Evolutionary conservation across 2,797 vertebrate species (phyloP).

Genomic region (Buphagus erythrorhynchus): DNA sequence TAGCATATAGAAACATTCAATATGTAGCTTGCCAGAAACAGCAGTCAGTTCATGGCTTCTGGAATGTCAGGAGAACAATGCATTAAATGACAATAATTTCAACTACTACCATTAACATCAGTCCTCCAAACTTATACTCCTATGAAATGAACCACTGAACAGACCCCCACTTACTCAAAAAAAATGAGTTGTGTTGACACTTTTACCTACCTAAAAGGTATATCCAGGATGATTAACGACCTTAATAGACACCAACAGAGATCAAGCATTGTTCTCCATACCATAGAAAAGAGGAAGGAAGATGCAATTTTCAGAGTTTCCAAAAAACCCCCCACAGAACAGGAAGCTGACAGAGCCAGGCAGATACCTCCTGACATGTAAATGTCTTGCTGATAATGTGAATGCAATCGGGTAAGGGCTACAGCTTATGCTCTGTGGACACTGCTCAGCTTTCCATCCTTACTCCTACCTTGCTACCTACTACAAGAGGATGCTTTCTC

Average conservation of each 20-base stretch:
- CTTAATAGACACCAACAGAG: background rate
- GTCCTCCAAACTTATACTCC: background rate
- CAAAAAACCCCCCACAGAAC: background rate
- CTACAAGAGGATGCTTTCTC: background rate
- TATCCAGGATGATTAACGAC: background rate
- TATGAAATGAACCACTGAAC: background rate
- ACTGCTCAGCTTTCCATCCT: background rate
- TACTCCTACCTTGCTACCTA: background rate
- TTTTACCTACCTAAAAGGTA: background rate
- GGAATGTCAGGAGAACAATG: background rate
- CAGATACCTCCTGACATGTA: background rate
- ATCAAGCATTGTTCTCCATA: background rate
- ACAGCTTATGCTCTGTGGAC: background rate
- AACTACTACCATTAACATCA: background rate
- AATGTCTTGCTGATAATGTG: background rate
- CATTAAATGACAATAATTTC: background rate
- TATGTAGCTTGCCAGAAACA: background rate
- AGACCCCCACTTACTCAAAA: background rate
- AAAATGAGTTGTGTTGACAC: fast-evolving
- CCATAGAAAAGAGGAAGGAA: background rate
- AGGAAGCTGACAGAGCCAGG: background rate
- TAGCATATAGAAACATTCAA: background rate
- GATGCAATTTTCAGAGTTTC: background rate
- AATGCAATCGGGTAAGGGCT: background rate
- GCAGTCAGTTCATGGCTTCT: background rate